Evolutionary conservation across 2,797 vertebrate genomes (phyloP).

Genomic region (Anguilla anguilla): DNA sequence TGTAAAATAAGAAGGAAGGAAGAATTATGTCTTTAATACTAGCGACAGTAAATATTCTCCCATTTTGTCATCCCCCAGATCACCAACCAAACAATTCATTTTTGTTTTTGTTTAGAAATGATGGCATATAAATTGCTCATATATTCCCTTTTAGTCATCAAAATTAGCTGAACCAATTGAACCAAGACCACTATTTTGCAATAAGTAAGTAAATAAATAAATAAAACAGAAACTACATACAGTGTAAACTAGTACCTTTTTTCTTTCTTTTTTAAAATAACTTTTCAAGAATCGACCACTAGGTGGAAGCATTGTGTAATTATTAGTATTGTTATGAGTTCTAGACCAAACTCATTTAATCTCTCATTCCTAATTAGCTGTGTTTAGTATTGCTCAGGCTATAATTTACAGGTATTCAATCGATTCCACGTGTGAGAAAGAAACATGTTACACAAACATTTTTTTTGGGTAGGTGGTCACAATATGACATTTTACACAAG

Average conservation of each 20-base stretch:
- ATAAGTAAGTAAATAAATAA: not conserved
- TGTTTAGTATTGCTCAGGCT: not conserved
- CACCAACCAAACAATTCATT: not conserved
- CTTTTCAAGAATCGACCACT: not conserved
- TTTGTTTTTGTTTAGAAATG: not conserved
- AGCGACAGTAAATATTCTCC: no score
- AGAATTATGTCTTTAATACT: no score
- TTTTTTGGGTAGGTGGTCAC: not conserved
- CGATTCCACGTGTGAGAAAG: not conserved
- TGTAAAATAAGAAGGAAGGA: no score
- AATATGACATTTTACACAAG: not conserved
- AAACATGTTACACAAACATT: not conserved
- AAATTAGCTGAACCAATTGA: not conserved
- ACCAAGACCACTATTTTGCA: not conserved
- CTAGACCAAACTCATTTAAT: not conserved
- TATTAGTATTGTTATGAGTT: not conserved
- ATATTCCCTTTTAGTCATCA: not conserved
- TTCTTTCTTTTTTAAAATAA: no score
- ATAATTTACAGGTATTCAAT: not conserved
- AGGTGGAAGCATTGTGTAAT: conserved; percentile 23
- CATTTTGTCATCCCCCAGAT: no score
- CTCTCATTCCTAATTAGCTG: not conserved
- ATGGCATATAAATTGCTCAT: not conserved
- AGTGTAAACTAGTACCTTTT: no score
- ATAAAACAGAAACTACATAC: not conserved